Evolutionary conservation across 2,113 vertebrate genomes (phyloP).

Genomic region (Hylia prasina): DNA sequence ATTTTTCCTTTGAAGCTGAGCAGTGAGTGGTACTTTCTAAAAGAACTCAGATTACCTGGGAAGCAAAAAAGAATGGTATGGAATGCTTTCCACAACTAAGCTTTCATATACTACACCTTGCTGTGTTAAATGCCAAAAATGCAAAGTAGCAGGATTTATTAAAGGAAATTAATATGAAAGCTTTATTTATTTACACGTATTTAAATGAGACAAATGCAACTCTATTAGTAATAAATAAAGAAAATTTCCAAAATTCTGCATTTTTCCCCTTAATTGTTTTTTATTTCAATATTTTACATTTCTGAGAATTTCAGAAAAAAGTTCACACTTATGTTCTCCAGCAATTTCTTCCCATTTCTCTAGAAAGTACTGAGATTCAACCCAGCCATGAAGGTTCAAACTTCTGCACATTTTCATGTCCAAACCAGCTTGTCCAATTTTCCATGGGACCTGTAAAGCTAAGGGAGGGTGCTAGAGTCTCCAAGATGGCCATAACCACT

Average conservation of each 20-base stretch:
- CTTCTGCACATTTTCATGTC: not conserved
- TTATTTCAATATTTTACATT: not conserved
- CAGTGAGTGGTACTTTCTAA: not conserved
- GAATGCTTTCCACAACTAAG: not conserved
- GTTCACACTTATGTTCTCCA: not conserved
- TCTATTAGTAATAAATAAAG: not conserved
- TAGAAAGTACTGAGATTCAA: not conserved
- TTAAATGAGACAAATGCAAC: not conserved
- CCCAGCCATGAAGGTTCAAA: not conserved
- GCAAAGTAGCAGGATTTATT: not conserved
- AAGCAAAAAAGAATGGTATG: not conserved
- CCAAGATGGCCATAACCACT: not conserved
- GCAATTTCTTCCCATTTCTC: not conserved
- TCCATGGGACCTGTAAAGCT: not conserved
- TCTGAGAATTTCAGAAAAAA: not conserved
- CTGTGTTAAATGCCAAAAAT: not conserved
- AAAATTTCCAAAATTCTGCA: not conserved
- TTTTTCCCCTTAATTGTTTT: not conserved
- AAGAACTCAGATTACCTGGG: not conserved
- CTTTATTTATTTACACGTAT: not conserved
- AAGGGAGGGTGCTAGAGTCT: not conserved
- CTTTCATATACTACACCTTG: not conserved
- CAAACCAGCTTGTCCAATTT: not conserved
- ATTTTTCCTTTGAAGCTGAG: not conserved
- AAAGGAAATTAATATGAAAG: not conserved